phyloP scores from a whole-genome alignment of 2,797 vertebrate genomes.

The Acanthiza pusilla region DNA sequence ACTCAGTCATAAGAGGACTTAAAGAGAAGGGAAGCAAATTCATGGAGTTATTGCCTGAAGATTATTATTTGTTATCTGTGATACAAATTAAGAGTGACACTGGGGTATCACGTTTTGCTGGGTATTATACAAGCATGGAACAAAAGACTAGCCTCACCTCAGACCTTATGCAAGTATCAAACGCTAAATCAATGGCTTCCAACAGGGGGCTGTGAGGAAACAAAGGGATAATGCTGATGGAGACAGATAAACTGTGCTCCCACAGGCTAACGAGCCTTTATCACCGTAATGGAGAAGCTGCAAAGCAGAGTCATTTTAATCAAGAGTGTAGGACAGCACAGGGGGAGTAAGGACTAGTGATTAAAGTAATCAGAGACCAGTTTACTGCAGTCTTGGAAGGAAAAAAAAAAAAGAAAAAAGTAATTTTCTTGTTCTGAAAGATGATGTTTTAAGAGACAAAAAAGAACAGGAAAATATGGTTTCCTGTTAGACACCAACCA shows the following conservation, averaged over 20 bases:
- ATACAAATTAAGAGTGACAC: not conserved
- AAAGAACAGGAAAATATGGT: not conserved
- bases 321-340: not conserved
- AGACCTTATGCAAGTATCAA: not conserved
- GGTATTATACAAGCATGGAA: not conserved
- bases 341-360: not conserved
- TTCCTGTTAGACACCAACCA: not conserved
- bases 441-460: not conserved
- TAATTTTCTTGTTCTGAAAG: not conserved
- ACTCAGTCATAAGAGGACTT: not conserved
- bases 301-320: not conserved
- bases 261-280: not conserved
- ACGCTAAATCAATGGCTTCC: not conserved
- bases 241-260: not conserved
- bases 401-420: not conserved
- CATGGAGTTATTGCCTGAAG: not conserved
- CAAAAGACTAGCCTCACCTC: not conserved
- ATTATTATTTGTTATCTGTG: not conserved
- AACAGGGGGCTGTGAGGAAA: not conserved
- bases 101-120: not conserved
- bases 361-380: not conserved
- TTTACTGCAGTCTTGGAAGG: not conserved
- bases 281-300: not conserved
- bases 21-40: not conserved
- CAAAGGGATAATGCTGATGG: conserved; percentile 13